phyloP scores from a whole-genome alignment of 2,113 vertebrate species.

The Vidua macroura region DNA sequence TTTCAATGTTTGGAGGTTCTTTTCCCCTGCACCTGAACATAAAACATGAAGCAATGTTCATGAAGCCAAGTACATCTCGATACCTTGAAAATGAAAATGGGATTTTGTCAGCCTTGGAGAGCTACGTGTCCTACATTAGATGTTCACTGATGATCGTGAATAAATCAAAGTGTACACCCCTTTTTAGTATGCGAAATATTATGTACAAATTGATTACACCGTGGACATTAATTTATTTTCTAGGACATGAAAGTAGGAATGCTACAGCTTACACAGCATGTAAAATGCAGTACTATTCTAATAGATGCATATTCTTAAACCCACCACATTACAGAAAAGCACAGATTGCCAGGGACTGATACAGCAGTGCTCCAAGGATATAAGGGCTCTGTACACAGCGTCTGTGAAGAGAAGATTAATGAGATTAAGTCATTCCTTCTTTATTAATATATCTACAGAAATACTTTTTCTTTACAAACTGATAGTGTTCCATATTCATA shows the following conservation, averaged over 20 bases:
- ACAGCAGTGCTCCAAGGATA: background rate
- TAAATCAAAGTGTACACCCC: background rate
- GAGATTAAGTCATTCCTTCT: background rate
- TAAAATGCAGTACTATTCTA: background rate
- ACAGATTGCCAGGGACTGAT: constrained; percentile 13
- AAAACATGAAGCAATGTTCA: background rate
- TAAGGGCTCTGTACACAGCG: background rate
- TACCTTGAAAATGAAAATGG: background rate
- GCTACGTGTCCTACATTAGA: background rate
- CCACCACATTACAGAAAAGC: background rate
- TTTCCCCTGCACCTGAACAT: background rate
- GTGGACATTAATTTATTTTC: background rate
- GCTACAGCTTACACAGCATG: background rate
- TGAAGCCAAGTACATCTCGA: background rate
- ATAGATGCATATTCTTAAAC: background rate
- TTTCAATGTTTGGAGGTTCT: background rate
- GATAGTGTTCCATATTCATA: background rate
- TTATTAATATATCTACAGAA: background rate
- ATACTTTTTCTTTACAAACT: background rate
- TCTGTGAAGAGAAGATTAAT: background rate
- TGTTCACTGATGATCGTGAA: background rate
- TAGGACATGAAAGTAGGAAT: background rate
- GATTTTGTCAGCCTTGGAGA: background rate
- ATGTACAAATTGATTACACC: background rate
- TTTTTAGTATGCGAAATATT: background rate